These are phyloP conservation scores for Poecilia picta DNA, from an alignment of 2,797 vertebrate species.

Conservation along the genomic window DNA sequence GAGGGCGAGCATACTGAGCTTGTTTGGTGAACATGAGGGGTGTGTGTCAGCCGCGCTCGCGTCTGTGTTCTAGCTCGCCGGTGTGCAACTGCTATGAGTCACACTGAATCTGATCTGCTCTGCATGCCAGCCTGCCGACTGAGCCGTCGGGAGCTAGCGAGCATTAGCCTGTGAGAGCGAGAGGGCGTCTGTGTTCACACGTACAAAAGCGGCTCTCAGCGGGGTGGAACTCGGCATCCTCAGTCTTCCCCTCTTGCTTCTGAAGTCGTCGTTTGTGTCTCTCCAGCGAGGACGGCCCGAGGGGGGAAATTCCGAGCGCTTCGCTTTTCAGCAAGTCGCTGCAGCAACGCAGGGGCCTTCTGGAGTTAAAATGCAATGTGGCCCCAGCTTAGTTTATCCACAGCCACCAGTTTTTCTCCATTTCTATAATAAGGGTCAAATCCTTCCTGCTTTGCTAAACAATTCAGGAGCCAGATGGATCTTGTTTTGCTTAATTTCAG, in stretches of 20 bases:
- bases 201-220: constrained; percentile 72
- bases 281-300: constrained; percentile 56
- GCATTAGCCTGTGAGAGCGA: constrained; percentile 53
- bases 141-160: constrained; percentile 66
- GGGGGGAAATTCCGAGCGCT: constrained; percentile 52
- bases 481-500: constrained; percentile 75
- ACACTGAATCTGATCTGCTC: constrained; percentile 74
- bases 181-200: constrained; percentile 73
- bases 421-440: constrained; percentile 70
- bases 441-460: constrained; percentile 72
- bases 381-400: constrained; percentile 64
- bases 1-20: constrained; percentile 65
- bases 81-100: constrained; percentile 76
- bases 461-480: constrained; percentile 72
- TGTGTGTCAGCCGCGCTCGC: constrained; percentile 39
- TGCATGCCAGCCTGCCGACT: constrained; percentile 78
- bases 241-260: constrained; percentile 46
- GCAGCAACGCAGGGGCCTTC: constrained; percentile 52
- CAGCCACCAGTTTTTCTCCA: constrained; percentile 52
- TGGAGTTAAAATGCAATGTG: constrained; percentile 55
- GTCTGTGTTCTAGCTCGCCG: constrained; percentile 47
- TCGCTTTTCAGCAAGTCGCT: constrained; percentile 57
- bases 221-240: constrained; percentile 71
- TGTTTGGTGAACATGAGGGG: constrained; percentile 59
- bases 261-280: constrained; percentile 73